A percentile compares a stretch with the other conserved stretches of the same genome.
These are phyloP conservation scores for Cephalophus harveyi DNA, from an alignment of 2,113 vertebrate species.

Conservation along the genomic window DNA sequence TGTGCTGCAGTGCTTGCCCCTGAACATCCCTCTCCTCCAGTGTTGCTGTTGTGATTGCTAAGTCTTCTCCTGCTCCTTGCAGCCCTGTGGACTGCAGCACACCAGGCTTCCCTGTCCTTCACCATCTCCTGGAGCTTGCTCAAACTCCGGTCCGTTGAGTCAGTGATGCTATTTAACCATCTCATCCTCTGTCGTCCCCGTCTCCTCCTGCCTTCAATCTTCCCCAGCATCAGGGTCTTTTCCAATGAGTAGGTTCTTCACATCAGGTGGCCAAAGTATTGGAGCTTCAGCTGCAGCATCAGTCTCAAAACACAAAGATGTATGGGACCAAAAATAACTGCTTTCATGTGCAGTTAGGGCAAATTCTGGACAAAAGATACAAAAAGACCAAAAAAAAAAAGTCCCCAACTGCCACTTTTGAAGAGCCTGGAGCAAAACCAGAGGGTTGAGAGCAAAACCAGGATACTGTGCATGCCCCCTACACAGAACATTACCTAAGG, in stretches of 20 bases:
- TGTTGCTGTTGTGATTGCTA: accelerated
- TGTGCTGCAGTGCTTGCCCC: background rate
- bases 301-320: background rate
- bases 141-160: background rate
- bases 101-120: background rate
- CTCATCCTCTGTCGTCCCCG: background rate
- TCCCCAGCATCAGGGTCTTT: background rate
- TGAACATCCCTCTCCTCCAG: background rate
- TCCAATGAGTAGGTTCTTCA: background rate
- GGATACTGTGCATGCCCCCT: accelerated
- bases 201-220: background rate
- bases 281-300: background rate
- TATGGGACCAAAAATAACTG: background rate
- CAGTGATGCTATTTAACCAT: background rate
- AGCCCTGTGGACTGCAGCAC: background rate
- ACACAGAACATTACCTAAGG: background rate
- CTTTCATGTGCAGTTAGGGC: background rate
- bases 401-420: background rate
- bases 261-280: background rate
- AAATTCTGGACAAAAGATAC: background rate
- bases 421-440: background rate
- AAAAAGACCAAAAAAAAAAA: background rate
- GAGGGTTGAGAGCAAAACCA: background rate
- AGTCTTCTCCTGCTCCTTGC: background rate
- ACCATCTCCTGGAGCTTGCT: background rate